phyloP scores from a whole-genome alignment of 2,113 vertebrate species.

The Tautogolabrus adspersus region DNA sequence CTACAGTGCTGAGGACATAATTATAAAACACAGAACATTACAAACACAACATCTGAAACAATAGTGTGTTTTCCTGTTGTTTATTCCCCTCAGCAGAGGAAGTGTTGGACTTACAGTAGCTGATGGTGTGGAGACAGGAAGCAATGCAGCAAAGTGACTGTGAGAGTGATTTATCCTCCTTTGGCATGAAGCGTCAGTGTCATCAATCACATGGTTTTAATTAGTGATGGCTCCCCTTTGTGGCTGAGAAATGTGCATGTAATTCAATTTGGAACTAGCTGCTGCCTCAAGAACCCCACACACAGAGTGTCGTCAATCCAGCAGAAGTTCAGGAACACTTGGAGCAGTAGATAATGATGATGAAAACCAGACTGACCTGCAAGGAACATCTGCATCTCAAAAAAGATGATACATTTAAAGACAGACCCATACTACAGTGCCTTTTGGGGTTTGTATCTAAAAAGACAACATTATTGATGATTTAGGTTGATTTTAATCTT shows the following conservation, averaged over 20 bases:
- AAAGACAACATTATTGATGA: too few relatives aligned
- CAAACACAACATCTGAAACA: neutral
- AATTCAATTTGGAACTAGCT: slow-evolving; percentile 84
- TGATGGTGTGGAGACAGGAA: slow-evolving; percentile 66
- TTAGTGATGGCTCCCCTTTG: slow-evolving; percentile 85
- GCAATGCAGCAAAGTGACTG: slow-evolving; percentile 82
- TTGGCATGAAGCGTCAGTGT: slow-evolving; percentile 75
- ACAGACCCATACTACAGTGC: neutral
- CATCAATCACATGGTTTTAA: slow-evolving; percentile 87
- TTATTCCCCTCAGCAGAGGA: slow-evolving; percentile 48
- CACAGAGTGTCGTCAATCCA: slow-evolving; percentile 73
- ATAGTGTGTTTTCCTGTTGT: slow-evolving; percentile 7
- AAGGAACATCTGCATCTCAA: neutral
- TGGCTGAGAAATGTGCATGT: slow-evolving; percentile 86
- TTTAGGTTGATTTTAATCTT: too few relatives aligned
- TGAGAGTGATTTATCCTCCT: slow-evolving; percentile 77
- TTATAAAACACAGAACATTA: slow-evolving; percentile 34
- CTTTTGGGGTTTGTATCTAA: neutral
- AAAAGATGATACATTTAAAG: neutral
- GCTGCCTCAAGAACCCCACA: slow-evolving; percentile 73
- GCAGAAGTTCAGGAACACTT: slow-evolving; percentile 69
- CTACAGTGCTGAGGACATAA: slow-evolving; percentile 15
- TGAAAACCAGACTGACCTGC: slow-evolving; percentile 1
- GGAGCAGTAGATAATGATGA: slow-evolving; percentile 1
- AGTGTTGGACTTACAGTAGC: slow-evolving; percentile 78